Evolutionary conservation across 1,140 invertebrate species (phyloP).

Genomic region (Caenorhabditis brenneri): DNA sequence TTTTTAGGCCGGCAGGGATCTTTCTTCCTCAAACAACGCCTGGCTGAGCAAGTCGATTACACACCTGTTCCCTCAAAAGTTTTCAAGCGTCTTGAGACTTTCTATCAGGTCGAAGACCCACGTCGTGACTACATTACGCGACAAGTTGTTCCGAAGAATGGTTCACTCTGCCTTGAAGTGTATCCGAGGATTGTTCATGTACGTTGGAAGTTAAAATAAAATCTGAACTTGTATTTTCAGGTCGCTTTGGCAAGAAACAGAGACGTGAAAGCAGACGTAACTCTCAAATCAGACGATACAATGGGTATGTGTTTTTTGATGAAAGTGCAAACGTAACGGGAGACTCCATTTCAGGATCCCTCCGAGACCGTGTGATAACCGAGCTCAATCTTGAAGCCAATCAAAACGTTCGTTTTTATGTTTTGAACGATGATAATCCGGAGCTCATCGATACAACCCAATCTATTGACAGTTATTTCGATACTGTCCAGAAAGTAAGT

Average conservation of each 20-base stretch:
- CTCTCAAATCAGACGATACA: slow-evolving; percentile 24
- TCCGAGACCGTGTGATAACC: neutral
- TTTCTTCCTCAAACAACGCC: slow-evolving; percentile 58
- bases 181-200: slow-evolving; percentile 63
- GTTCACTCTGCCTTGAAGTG: slow-evolving; percentile 53
- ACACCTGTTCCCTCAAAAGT: slow-evolving; percentile 55
- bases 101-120: slow-evolving; percentile 58
- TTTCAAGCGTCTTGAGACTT: slow-evolving; percentile 49
- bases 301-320: slow-evolving; percentile 52
- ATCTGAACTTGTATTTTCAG: slow-evolving; percentile 30
- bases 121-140: slow-evolving; percentile 61
- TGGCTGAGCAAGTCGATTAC: slow-evolving; percentile 58
- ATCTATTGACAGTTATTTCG: slow-evolving; percentile 42
- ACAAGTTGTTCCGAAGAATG: slow-evolving; percentile 55
- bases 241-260: slow-evolving; percentile 52
- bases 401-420: slow-evolving; percentile 34
- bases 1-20: slow-evolving; percentile 5
- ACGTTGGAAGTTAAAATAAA: neutral
- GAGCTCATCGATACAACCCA: slow-evolving; percentile 39
- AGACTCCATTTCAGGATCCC: neutral
- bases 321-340: too few relatives aligned
- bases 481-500: slow-evolving; percentile 46
- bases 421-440: neutral
- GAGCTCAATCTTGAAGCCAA: neutral
- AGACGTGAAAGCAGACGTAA: slow-evolving; percentile 40